Base-by-base conservation (phyloP, 2,888 invertebrate genomes). In the Phortica magna region DNA sequence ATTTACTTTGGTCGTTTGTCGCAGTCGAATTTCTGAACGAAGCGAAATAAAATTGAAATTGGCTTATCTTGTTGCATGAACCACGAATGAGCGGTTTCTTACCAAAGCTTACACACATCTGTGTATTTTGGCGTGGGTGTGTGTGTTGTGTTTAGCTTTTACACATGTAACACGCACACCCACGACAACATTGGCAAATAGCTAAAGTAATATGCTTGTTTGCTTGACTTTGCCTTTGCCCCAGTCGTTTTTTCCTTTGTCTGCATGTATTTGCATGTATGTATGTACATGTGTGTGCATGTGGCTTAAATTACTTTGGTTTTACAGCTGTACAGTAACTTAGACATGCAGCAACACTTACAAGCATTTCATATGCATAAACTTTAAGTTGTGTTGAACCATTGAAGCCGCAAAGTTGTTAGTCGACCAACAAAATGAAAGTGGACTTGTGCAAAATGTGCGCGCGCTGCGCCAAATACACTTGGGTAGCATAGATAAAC, bases 11-110 rank as follows among this genome's bases (percentile, higher is more conserved):
- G 31, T 31, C 31, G 31, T 31, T 31, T 31, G 79, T 81, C 83
- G 79, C 80, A 79, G 1, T 31, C 83, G 14, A 48, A 48, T 31
- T 31, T 31, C 48, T 14, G 48, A 48, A 48, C 48, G 48, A 48
- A 14, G 14, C 48, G 14, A 48, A 48, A 14, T 14, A 48, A 87
- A 81, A 85, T 86, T 82, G 82, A 85, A 87, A 86, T 86, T 86
- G 85, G 87, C 88, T 86, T 87, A 88, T 86, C 88, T 85, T 82
- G 87, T 84, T 85, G 85, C 79, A 77, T 14, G 81, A 74, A 80
- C 87, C 82, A 83, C 79, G 75, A 88, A 83, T 77, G 76, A 82
- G 83, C 76, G 80, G 84, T 80, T 87, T 70, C 14, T 22, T 22
- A 31, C 14, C n/a, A 9, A 41, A 57, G 42, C 41, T 17, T 68